These are phyloP conservation scores for Beroe forskalii DNA, from an alignment of 37 sponge, comb jelly and placozoan genomes.

Conservation along the genomic window DNA sequence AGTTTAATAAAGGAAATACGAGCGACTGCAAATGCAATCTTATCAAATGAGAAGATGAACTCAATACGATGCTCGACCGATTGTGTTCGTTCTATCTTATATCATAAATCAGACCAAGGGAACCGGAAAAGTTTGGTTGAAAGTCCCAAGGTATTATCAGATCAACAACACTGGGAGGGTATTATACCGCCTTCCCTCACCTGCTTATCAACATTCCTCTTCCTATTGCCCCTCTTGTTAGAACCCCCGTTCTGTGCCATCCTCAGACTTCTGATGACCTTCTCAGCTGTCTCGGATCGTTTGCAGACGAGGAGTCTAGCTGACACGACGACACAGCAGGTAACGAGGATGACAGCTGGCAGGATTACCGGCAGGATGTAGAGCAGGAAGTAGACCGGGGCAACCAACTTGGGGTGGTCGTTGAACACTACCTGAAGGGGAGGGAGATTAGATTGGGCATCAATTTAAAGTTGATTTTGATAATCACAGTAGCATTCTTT, in stretches of 20 bases:
- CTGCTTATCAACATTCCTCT: not conserved
- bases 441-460: no score
- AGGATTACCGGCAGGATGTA: slow-evolving; percentile 45
- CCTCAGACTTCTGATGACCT: not conserved
- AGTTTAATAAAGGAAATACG: no score
- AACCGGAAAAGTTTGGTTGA: no score
- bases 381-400: slow-evolving; percentile 28
- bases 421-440: slow-evolving; percentile 22
- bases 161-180: no score
- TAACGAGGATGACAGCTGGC: slow-evolving; percentile 21
- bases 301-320: not conserved
- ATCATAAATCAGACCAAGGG: no score
- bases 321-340: not conserved
- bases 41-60: no score
- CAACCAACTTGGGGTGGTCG: not conserved
- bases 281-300: not conserved
- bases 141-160: no score
- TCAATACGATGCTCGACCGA: no score
- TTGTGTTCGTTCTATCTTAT: no score
- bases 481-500: no score
- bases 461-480: no score
- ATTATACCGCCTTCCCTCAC: not conserved
- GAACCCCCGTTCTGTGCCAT: not conserved
- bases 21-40: no score
- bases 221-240: not conserved